Base-by-base conservation (phyloP, 2,797 vertebrate species). In the Naso thynnoides region DNA sequence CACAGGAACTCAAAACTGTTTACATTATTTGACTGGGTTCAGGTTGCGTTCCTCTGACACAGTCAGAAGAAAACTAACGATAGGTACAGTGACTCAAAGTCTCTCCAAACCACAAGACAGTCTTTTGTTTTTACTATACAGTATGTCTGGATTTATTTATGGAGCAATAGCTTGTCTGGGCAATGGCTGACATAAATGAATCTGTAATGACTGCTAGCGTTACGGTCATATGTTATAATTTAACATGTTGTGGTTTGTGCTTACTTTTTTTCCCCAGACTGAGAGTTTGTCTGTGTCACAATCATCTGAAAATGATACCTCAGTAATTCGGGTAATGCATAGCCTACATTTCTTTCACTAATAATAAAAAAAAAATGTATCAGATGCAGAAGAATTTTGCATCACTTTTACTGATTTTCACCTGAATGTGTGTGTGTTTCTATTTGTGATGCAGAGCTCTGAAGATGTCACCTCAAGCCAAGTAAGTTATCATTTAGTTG, bases 291-390 rank as follows among this genome's bases (percentile, higher is more conserved):
- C 89, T 54, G 42, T 63, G 81, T 90, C 86, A 14, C 82, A 91
- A 73, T 92, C 90, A 8, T 75, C 84, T 69, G 88, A 92, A 88
- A 93, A 87, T 76, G 63, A 70, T 66, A 89, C 87, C 23, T 81
- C 88, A 36, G 79, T 78, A 56, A 21, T 88, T 33, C 78, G 91
- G 91, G 93, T 63, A 88, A 92, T 84, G 31, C 6, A 38, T 0
- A n/a, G n/a, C n/a, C n/a, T n/a, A 48, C 18, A 45, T 68, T 59
- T 7, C 60, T 53, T 29, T 3, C 8, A 45, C 14, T 36, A 21
- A 59, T 55, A 23, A 70, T 18, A 33, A 61, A 76, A 73, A 21
- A 0, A 59, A 36, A 14, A 29, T 65, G 73, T n/a, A 63, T 76
- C n/a, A 39, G 27, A 19, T 23, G 24, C 3, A 29, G 5, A 27